phyloP scores from a whole-genome alignment of 2,797 vertebrate species.

The Bradypodion ventrale region DNA sequence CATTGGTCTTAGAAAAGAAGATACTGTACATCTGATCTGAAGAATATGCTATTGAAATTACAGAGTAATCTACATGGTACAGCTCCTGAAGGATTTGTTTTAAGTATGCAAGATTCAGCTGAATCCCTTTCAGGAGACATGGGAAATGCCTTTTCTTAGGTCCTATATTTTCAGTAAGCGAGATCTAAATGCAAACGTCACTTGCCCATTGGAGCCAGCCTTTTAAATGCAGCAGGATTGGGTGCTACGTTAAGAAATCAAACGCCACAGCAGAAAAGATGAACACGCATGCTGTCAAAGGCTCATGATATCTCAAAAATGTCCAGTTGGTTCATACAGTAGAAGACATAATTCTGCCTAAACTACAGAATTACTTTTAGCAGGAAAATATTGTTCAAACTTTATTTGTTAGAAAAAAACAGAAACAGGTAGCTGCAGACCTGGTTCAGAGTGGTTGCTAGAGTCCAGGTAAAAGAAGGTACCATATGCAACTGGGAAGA shows the following conservation, averaged over 20 bases:
- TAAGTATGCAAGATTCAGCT: background rate
- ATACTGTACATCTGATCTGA: background rate
- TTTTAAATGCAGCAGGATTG: no score
- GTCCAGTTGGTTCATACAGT: background rate
- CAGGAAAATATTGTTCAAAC: background rate
- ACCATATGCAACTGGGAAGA: no score
- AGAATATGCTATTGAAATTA: background rate
- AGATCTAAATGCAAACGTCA: background rate
- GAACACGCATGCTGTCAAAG: background rate
- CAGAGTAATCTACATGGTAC: background rate
- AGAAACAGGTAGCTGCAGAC: background rate
- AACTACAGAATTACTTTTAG: background rate
- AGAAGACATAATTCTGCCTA: background rate
- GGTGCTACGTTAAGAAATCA: background rate
- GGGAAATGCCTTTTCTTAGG: background rate
- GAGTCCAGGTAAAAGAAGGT: no score
- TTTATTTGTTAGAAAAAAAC: background rate
- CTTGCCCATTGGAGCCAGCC: background rate
- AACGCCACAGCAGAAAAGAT: background rate
- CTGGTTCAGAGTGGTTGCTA: background rate
- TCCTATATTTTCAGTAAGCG: background rate
- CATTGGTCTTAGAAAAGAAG: background rate
- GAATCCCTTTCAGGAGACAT: background rate
- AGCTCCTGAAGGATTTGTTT: background rate
- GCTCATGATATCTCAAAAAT: background rate